Evolutionary conservation across 2,113 vertebrate species (phyloP).

Genomic region (Salvelinus sp.): DNA sequence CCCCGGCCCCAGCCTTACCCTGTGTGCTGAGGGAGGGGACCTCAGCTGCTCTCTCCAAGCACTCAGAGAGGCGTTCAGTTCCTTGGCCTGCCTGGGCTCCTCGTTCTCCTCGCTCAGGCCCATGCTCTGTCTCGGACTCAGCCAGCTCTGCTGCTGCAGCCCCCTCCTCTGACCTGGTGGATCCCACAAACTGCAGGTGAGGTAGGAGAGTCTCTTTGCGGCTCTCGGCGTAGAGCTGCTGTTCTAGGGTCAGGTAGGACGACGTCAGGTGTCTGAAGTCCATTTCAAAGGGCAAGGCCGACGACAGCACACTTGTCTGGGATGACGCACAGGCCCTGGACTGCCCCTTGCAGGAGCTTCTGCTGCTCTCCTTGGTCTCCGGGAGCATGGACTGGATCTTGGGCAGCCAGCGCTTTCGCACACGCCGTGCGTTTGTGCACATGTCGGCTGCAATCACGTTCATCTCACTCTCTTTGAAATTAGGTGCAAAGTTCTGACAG

Average conservation of each 20-base stretch:
- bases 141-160: conserved; percentile 39
- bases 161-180: conserved; percentile 45
- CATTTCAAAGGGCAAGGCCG: conserved; percentile 62
- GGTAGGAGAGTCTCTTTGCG: conserved; percentile 80
- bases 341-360: conserved; percentile 56
- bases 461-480: conserved; percentile 91
- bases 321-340: conserved; percentile 62
- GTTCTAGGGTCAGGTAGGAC: conserved; percentile 78
- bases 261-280: conserved; percentile 76
- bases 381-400: conserved; percentile 86
- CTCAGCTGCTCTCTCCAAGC: background rate
- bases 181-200: conserved; percentile 75
- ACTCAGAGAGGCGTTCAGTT: background rate
- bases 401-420: conserved; percentile 87
- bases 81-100: background rate
- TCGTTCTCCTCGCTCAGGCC: background rate
- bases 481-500: conserved; percentile 88
- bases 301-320: conserved; percentile 56
- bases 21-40: background rate
- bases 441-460: conserved; percentile 88
- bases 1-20: background rate
- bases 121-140: conserved; percentile 22
- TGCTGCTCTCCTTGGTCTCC: conserved; percentile 62
- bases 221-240: conserved; percentile 77
- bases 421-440: conserved; percentile 87